Percentiles rank a stretch among this genome's conserved stretches.
Conservation (phyloP, 2,113 vertebrate genomes). For the Acanthisitta chloris region DNA sequence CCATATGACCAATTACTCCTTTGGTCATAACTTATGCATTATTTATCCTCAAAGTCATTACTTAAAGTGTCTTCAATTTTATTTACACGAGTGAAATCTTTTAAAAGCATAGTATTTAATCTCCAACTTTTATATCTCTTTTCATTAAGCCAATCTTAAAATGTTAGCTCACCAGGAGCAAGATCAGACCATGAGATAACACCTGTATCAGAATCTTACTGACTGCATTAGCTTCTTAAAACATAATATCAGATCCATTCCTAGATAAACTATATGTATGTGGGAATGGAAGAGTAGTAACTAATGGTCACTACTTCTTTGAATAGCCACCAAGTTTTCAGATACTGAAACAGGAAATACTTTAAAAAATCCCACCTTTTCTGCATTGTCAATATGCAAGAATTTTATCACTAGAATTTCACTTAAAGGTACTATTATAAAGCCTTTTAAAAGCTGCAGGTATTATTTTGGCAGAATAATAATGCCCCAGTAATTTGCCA, state of each 20-base stretch:
- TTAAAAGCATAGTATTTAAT: constrained; percentile 60
- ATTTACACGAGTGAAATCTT: constrained; percentile 52
- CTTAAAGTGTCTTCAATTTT: constrained; percentile 54
- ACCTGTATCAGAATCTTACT: constrained; percentile 34
- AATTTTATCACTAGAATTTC: background rate
- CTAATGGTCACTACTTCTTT: background rate
- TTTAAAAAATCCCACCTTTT: background rate
- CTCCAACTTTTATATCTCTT: constrained; percentile 49
- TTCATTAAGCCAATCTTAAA: constrained; percentile 55
- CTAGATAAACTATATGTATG: background rate
- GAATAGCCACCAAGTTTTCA: background rate
- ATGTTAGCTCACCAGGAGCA: constrained; percentile 10
- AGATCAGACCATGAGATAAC: constrained; percentile 44
- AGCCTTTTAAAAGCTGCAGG: background rate
- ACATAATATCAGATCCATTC: constrained; percentile 21
- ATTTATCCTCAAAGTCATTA: constrained; percentile 57
- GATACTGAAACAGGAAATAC: background rate
- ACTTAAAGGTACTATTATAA: background rate
- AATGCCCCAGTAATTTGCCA: background rate
- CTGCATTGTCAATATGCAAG: background rate
- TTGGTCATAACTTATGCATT: constrained; percentile 26
- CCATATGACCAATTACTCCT: background rate
- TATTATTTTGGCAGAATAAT: background rate
- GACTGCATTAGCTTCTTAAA: constrained; percentile 55
- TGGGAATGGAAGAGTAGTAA: background rate